Base-by-base conservation (phyloP, 2,888 invertebrate genomes). In the Deilephila elpenor region DNA sequence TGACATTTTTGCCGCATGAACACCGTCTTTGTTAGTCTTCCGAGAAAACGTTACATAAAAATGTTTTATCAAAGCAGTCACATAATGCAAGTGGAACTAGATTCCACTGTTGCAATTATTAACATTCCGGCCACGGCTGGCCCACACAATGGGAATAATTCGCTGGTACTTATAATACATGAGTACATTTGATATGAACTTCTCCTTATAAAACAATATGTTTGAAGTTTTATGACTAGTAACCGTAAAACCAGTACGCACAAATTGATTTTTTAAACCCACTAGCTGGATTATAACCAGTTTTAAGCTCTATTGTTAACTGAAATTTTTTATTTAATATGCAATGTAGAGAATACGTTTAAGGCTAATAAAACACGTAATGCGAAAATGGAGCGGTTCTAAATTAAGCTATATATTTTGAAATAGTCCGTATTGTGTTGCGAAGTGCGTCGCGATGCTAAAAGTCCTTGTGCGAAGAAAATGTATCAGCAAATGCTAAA, bases 81-180 rank as follows among this genome's bases (percentile, higher is more conserved):
- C 64, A 44, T 64, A 64, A 3, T 37, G 14, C 44, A 64, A 64
- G 44, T 20, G 37, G 64, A 64, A 64, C 64, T 64, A 64, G 34
- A 60, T 20, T 60, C 71, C 29, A 60, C 7, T 51, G 53, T 72
- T 62, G 72, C 56, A 64, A 44, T 44, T 59, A 64, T 64, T 64
- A 64, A 14, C 20, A 64, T 64, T 64, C 64, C 14, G 37, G 14
- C 3, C 64, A 64, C 64, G 44, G 11, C 20, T 11, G 37, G 44
- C 37, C 64, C 44, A 64, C 37, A 64, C 64, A 64, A 64, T 37
- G 37, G n/a, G 32, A 56, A 61, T 61, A 64, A 44, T 64, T 64
- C 19, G 37, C 37, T 11, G 37, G 20, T 44, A 17, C 25, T 60
- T 60, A 29, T 60, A 60, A 6, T 0, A 62, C 32, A 5, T 44